Evolutionary conservation across 2,888 invertebrate species (phyloP).

Genomic region (Brenthis hecate): DNA sequence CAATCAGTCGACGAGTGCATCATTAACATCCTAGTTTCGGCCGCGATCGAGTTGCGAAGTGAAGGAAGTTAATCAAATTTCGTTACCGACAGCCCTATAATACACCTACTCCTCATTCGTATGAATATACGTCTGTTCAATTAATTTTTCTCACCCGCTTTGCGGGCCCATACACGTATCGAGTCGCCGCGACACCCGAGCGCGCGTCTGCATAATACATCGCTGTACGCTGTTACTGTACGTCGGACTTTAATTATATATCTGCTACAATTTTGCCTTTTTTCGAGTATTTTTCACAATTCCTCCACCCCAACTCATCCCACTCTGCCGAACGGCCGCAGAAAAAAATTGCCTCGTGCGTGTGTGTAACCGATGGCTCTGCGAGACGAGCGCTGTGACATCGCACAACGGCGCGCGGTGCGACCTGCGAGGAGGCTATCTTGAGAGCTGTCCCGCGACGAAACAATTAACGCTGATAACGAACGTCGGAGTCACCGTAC

Average conservation of each 20-base stretch:
- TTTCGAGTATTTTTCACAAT: conserved; percentile 84
- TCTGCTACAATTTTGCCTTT: conserved; percentile 83
- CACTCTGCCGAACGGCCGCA: conserved; percentile 65
- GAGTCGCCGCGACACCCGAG: conserved; percentile 64
- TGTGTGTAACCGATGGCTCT: conserved; percentile 58
- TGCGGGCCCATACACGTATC: conserved; percentile 50
- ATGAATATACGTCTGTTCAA: conserved; percentile 52
- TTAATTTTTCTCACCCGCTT: conserved; percentile 57
- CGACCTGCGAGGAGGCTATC: conserved; percentile 36
- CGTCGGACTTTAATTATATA: conserved; percentile 81
- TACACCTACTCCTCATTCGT: conserved; percentile 36
- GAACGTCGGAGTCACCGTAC: conserved; percentile 39
- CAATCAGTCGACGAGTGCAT: conserved; percentile 37
- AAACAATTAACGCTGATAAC: conserved; percentile 44
- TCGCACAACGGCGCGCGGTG: conserved; percentile 40
- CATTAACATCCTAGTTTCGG: conserved; percentile 38
- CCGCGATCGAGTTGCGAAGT: conserved; percentile 26
- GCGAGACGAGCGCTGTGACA: conserved; percentile 43
- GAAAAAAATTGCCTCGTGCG: conserved; percentile 65
- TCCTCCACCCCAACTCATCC: conserved; percentile 67
- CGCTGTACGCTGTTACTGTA: conserved; percentile 73
- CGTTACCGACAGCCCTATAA: conserved; percentile 44
- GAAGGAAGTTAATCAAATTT: conserved; percentile 41
- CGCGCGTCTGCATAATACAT: conserved; percentile 79
- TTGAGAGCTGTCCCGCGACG: conserved; percentile 32